A percentile compares a stretch with the other conserved stretches of the same genome.
Conservation (phyloP, 2,113 vertebrate species). For the Dicentrarchus labrax region DNA sequence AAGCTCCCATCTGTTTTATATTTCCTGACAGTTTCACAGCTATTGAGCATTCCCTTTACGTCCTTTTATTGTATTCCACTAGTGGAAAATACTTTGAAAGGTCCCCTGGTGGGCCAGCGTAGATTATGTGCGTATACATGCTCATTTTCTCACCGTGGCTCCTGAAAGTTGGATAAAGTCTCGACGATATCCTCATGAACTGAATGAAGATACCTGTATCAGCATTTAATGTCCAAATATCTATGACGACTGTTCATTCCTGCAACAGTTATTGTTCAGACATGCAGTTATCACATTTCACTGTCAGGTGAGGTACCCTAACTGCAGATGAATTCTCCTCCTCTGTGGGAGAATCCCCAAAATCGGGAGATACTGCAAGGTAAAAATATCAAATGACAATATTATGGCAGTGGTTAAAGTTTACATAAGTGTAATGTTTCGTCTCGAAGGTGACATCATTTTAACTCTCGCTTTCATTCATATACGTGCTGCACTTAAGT, state of each 20-base stretch:
- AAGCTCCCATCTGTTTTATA: conserved; percentile 36
- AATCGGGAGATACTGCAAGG: background rate
- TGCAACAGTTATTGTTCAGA: background rate
- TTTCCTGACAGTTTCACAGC: conserved; percentile 56
- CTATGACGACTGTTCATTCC: background rate
- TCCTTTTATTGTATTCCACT: conserved; percentile 44
- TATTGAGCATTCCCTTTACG: conserved; percentile 34
- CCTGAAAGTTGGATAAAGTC: conserved; percentile 29
- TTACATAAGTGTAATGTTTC: background rate
- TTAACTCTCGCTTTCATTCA: background rate
- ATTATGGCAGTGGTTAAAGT: background rate
- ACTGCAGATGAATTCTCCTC: background rate
- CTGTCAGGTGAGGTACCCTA: background rate
- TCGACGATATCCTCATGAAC: background rate
- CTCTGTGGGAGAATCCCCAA: background rate
- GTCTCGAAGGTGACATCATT: background rate
- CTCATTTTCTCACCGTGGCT: conserved; percentile 6
- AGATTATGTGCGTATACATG: conserved; percentile 19
- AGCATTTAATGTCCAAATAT: background rate
- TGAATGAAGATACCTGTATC: background rate
- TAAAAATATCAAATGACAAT: background rate
- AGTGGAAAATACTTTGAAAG: conserved; percentile 50
- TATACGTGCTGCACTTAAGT: background rate
- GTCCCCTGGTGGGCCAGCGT: conserved; percentile 35
- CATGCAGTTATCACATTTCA: background rate